Evolutionary conservation across 2,113 vertebrate genomes (phyloP), one percentile per base, ranked within the genome.

Genomic region (Pandion haliaetus): DNA sequence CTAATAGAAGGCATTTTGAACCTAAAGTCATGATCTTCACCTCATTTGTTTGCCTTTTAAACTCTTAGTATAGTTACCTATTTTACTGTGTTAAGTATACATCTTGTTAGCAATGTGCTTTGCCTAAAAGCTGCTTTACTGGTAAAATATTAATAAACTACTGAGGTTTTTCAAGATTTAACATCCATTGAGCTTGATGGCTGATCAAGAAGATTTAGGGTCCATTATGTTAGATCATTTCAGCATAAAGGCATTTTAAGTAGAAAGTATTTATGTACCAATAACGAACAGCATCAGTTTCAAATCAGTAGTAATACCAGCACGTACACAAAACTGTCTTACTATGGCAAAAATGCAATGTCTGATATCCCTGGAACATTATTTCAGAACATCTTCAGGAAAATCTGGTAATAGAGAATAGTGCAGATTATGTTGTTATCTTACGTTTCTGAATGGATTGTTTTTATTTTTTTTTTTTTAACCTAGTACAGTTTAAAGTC

Each of bases 131-230:
- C 58, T 86, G 63, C 69, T 94, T 86, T 74, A 67, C 66, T 93
- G 57, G 36, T 88, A 61, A 92, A 93, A 93, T 91, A 88, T 38
- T 66, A 86, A 84, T 90, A 80, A 96, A 86, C 59, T 83, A 42
- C 34, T 54, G 45, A 80, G n/a, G 5, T 81, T 91, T 95, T 93
- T 61, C 17, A 73, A 88, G 74, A 72, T 73, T 29, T 88, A 77
- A 57, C 1, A 3, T 96, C 50, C 74, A 78, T 5, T 42, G 59
- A 86, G 36, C 24, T 80, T 58, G 82, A 78, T 55, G 86, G 52
- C 65, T 63, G 47, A 88, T 63, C 10, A 65, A 58, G 92, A 86
- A 81, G 45, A 83, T 86, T 80, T 93, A 77, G 54, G 62, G 55
- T 71, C 78, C 15, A 19, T 94, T 78, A 85, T 57, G 70, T 66